Conservation (phyloP, 2,888 invertebrate genomes). For the Campoplex capitator region DNA sequence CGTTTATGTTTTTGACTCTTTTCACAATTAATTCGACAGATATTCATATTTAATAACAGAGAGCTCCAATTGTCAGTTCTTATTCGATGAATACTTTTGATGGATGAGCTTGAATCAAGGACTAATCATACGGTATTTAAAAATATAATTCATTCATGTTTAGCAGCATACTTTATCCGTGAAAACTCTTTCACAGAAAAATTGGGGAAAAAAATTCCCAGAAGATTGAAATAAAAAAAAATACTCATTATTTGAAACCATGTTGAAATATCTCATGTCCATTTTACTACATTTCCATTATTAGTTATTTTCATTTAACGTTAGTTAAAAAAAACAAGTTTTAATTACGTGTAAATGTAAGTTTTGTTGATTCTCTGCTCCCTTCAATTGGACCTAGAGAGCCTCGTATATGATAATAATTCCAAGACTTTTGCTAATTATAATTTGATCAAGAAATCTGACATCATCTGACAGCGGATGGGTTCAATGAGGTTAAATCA, state of each 20-base stretch:
- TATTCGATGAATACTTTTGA: background rate
- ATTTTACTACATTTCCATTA: too few relatives aligned
- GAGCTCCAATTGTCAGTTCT: background rate
- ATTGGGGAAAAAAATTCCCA: background rate
- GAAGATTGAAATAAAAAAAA: background rate
- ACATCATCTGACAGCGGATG: constrained; percentile 23
- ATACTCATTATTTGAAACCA: background rate
- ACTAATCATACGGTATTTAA: too few relatives aligned
- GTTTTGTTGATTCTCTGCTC: background rate
- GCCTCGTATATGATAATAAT: background rate
- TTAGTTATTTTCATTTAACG: too few relatives aligned
- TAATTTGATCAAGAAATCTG: constrained; percentile 20
- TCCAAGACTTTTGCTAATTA: background rate
- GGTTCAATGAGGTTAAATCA: constrained; percentile 16
- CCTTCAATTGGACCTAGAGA: background rate
- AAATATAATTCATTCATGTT: background rate
- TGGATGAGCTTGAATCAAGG: background rate
- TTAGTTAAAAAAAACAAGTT: too few relatives aligned
- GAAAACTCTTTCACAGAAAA: background rate
- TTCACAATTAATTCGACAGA: background rate
- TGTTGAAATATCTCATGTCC: background rate
- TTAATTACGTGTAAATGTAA: too few relatives aligned
- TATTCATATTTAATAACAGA: background rate
- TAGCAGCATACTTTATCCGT: background rate
- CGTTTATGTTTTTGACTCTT: background rate